Conservation (phyloP, 2,888 invertebrate species). For the Xanthia togata region DNA sequence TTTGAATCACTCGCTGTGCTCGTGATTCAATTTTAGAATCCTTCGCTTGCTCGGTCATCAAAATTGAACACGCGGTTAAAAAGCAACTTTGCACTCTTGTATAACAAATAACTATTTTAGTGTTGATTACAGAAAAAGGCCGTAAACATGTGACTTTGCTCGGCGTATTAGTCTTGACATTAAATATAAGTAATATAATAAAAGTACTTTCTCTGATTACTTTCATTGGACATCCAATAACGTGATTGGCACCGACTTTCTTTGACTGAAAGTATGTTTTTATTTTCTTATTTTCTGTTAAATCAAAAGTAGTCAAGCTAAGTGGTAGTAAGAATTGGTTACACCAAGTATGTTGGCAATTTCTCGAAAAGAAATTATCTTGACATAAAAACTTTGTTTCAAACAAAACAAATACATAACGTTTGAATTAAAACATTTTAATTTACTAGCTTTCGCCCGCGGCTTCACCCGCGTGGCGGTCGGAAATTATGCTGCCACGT, state of each 20-base stretch:
- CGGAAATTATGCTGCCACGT: no score
- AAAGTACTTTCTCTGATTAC: conserved; percentile 65
- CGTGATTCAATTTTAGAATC: no score
- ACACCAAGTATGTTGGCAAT: neutral
- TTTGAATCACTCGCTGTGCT: no score
- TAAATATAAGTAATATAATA: conserved; percentile 42
- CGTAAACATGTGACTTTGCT: conserved; percentile 14
- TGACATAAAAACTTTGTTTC: neutral
- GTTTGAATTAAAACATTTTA: no score
- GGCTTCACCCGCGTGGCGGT: no score
- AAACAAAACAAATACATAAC: neutral
- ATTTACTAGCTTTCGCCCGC: no score
- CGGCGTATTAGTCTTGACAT: conserved; percentile 39
- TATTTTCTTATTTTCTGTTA: conserved; percentile 48
- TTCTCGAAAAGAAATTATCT: neutral
- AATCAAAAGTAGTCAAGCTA: conserved; percentile 52
- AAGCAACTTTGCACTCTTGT: no score
- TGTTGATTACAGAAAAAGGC: conserved; percentile 19
- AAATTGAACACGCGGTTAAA: no score
- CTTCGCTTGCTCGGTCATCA: no score
- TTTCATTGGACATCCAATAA: conserved; percentile 60
- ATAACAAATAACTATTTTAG: no score
- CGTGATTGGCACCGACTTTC: conserved; percentile 63
- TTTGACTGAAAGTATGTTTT: conserved; percentile 37
- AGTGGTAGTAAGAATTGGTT: conserved; percentile 15